These are phyloP conservation scores for Deilephila porcellus DNA, from an alignment of 2,888 invertebrate species.

Conservation along the genomic window DNA sequence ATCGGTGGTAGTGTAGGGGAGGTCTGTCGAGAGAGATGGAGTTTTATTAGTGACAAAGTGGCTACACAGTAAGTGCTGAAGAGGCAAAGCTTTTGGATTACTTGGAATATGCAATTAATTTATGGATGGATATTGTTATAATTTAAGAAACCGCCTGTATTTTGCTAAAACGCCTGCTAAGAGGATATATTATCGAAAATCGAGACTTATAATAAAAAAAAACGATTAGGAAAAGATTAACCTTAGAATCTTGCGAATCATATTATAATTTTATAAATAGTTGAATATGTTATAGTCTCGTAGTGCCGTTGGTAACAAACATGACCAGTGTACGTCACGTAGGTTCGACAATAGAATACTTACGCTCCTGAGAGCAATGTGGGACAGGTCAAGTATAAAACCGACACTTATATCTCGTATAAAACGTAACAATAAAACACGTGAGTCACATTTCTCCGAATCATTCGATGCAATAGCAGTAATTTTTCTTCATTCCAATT, in stretches of 20 bases:
- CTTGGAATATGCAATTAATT: no score
- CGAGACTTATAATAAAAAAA: no score
- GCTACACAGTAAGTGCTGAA: not conserved
- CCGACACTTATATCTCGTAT: not conserved
- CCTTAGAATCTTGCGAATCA: no score
- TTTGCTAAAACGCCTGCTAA: no score
- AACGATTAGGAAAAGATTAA: no score
- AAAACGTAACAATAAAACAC: constrained; percentile 29
- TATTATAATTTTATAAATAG: no score
- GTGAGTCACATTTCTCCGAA: constrained; percentile 35
- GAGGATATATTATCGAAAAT: no score
- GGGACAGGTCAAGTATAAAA: constrained; percentile 7
- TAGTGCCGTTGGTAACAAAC: not conserved
- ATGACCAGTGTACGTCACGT: not conserved
- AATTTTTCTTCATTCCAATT: constrained; percentile 39
- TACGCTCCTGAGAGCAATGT: not conserved
- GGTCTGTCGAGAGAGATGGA: not conserved
- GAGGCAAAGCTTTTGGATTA: not conserved
- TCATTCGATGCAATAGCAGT: constrained; percentile 40
- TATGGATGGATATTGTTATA: no score
- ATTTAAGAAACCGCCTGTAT: no score
- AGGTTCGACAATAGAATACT: not conserved
- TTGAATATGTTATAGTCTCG: not conserved
- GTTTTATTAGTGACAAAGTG: not conserved
- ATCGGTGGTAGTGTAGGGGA: not conserved